These are phyloP conservation scores for Pseudomyrmex gracilis DNA, from an alignment of 1,140 invertebrate species.

Conservation along the genomic window DNA sequence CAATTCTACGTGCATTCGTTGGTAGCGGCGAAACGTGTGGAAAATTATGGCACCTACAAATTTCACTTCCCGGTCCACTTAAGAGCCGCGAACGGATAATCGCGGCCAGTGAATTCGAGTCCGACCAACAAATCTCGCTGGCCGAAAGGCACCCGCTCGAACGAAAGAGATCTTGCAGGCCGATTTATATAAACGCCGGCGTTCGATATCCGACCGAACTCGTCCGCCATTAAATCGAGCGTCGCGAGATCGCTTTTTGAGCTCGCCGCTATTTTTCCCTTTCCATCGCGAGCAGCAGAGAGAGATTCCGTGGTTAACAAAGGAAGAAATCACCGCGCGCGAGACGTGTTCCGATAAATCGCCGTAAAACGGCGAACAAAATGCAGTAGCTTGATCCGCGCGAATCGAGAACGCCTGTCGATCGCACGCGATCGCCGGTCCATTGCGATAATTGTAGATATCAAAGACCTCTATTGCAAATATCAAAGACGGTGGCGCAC, in stretches of 20 bases:
- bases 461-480: slow-evolving; percentile 57
- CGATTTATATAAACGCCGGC: slow-evolving; percentile 40
- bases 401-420: slow-evolving; percentile 55
- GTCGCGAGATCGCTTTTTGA: slow-evolving; percentile 18
- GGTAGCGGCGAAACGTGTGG: slow-evolving; percentile 14
- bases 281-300: neutral
- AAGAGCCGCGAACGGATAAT: slow-evolving; percentile 45
- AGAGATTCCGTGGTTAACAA: slow-evolving; percentile 42
- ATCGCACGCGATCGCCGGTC: slow-evolving; percentile 62
- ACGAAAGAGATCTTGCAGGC: slow-evolving; percentile 27
- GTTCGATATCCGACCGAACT: slow-evolving; percentile 35
- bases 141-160: slow-evolving; percentile 48
- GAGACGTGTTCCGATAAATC: slow-evolving; percentile 21
- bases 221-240: slow-evolving; percentile 39
- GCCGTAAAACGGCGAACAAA: slow-evolving; percentile 26
- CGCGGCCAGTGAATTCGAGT: slow-evolving; percentile 50
- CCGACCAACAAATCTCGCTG: slow-evolving; percentile 40
- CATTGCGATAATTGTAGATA: slow-evolving; percentile 59
- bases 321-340: slow-evolving; percentile 33
- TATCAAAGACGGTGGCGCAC: slow-evolving; percentile 42
- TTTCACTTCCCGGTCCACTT: slow-evolving; percentile 49
- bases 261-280: slow-evolving; percentile 37
- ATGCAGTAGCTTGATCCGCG: slow-evolving; percentile 35
- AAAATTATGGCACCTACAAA: slow-evolving; percentile 59
- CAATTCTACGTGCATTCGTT: neutral